These are phyloP conservation scores for Tapirus terrestris DNA, from an alignment of 2,113 vertebrate species.

Conservation along the genomic window DNA sequence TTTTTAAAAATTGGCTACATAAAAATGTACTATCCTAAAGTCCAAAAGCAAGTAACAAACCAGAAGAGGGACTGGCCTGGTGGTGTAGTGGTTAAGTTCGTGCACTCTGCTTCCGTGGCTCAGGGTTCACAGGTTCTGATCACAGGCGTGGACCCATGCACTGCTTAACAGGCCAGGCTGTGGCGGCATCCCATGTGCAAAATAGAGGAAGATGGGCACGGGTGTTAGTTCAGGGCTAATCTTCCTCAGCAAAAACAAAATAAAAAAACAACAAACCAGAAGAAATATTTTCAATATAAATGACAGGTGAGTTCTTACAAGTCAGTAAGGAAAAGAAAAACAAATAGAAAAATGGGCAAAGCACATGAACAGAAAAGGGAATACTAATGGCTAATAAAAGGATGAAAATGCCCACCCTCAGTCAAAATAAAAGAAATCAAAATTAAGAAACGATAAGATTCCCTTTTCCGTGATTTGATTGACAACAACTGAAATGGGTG, in stretches of 20 bases:
- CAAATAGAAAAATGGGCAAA: slow-evolving; percentile 12
- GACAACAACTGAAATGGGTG: not conserved
- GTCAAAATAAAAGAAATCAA: not conserved
- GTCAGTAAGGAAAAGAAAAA: slow-evolving; percentile 17
- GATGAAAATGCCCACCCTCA: not conserved
- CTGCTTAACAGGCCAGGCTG: no score
- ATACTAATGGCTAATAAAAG: not conserved
- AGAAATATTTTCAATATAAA: not conserved
- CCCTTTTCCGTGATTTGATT: not conserved
- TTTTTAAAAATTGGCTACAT: not conserved
- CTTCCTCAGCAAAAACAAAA: no score
- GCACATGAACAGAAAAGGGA: not conserved
- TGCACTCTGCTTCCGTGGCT: no score
- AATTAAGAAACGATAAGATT: not conserved
- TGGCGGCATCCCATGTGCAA: no score
- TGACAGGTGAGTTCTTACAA: slow-evolving; percentile 16
- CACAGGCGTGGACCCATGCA: no score
- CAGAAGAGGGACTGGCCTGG: not conserved
- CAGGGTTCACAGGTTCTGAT: no score
- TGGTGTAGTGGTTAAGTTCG: no score
- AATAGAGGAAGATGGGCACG: no score
- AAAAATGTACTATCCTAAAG: slow-evolving; percentile 22
- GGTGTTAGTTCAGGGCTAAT: no score
- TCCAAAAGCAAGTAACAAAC: not conserved
- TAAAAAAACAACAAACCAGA: not conserved